Conservation (phyloP, 1,140 invertebrate genomes). For the Drosophila kurseongensis region DNA sequence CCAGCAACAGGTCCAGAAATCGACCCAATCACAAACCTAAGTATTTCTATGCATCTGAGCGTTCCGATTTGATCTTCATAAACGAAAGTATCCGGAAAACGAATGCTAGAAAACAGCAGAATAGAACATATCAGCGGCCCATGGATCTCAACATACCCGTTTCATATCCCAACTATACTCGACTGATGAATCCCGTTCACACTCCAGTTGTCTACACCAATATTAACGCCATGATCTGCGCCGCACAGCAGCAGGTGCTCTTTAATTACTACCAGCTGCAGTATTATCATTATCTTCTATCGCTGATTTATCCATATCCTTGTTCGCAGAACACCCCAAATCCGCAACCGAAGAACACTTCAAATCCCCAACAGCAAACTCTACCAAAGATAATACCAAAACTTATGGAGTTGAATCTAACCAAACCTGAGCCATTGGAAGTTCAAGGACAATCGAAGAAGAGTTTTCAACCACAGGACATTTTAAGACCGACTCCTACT, state of each 20-base stretch:
- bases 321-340: conserved; percentile 9
- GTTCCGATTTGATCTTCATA: conserved; percentile 41
- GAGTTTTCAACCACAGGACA: too few relatives aligned
- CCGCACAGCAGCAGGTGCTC: conserved; percentile 19
- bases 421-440: background rate
- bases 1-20: background rate
- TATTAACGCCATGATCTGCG: conserved; percentile 8
- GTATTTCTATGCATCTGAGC: conserved; percentile 8
- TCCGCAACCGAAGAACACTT: background rate
- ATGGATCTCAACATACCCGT: background rate
- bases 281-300: background rate
- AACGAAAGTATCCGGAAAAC: conserved; percentile 23
- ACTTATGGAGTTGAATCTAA: too few relatives aligned
- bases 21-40: background rate
- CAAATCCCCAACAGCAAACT: too few relatives aligned
- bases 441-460: background rate
- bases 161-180: conserved; percentile 25
- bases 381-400: too few relatives aligned
- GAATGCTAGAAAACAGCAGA: too few relatives aligned
- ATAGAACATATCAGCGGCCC: background rate
- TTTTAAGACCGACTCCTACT: background rate
- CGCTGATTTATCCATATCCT: conserved; percentile 13
- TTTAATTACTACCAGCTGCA: background rate
- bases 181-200: background rate
- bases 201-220: background rate